Evolutionary conservation across 2,113 vertebrate species (phyloP).

Genomic region (Ceyx margarethae): DNA sequence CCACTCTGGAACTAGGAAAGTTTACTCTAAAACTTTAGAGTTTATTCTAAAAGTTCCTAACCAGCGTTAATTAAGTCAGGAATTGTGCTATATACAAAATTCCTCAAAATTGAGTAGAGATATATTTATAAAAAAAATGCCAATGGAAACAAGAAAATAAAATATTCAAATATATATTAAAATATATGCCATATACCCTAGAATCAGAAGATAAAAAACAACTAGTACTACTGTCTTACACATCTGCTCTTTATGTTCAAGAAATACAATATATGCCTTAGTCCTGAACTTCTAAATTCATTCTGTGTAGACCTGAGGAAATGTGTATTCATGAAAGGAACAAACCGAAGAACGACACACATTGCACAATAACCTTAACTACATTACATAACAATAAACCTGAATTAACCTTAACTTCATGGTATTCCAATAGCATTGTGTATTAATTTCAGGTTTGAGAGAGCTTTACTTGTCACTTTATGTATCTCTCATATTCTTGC

Average conservation of each 20-base stretch:
- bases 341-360: background rate
- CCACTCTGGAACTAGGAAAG: background rate
- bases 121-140: accelerated
- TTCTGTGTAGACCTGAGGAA: background rate
- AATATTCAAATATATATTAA: background rate
- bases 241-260: background rate
- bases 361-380: background rate
- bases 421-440: background rate
- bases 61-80: background rate
- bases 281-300: background rate
- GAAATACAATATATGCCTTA: background rate
- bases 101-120: background rate
- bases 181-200: background rate
- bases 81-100: background rate
- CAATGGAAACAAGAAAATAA: background rate
- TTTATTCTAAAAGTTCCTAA: background rate
- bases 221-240: background rate
- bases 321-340: background rate
- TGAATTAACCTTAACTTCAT: background rate
- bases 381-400: background rate
- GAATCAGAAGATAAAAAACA: background rate
- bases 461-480: no score
- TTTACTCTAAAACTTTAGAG: background rate
- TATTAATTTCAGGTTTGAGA: no score
- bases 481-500: no score